Percentiles rank a stretch among this genome's conserved stretches.
These are phyloP conservation scores for Dipodomys merriami DNA, from an alignment of 2,113 vertebrate genomes.

Conservation along the genomic window DNA sequence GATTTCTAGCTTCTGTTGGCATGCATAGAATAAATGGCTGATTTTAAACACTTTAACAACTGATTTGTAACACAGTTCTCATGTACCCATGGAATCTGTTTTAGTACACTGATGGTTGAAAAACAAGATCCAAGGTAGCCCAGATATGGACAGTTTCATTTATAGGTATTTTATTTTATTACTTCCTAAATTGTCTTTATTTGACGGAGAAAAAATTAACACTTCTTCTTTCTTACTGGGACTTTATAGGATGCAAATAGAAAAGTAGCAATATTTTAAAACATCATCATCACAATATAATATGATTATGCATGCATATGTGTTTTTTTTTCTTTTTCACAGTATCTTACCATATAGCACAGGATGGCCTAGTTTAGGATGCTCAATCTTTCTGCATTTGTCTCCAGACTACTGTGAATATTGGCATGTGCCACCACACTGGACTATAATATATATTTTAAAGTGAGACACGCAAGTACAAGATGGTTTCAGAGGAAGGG, in stretches of 20 bases:
- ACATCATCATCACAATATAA: background rate
- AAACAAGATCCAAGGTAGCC: background rate
- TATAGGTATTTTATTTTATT: background rate
- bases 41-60: slow-evolving; percentile 34
- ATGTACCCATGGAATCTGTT: background rate
- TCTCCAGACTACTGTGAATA: no score
- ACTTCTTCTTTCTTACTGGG: background rate
- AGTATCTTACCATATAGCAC: no score
- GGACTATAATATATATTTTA: background rate
- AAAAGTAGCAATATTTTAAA: slow-evolving; percentile 33
- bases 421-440: no score
- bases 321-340: no score
- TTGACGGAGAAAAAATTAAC: background rate
- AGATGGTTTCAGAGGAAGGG: background rate
- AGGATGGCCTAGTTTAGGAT: no score
- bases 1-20: background rate
- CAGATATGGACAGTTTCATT: background rate
- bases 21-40: background rate
- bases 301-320: no score
- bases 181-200: background rate
- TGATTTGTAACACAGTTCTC: background rate
- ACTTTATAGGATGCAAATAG: background rate
- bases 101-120: background rate
- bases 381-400: no score
- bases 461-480: slow-evolving; percentile 5